A percentile compares a stretch with the other conserved stretches of the same genome.
phyloP scores from a whole-genome alignment of 2,888 invertebrate genomes.

The Epinotia ramella region DNA sequence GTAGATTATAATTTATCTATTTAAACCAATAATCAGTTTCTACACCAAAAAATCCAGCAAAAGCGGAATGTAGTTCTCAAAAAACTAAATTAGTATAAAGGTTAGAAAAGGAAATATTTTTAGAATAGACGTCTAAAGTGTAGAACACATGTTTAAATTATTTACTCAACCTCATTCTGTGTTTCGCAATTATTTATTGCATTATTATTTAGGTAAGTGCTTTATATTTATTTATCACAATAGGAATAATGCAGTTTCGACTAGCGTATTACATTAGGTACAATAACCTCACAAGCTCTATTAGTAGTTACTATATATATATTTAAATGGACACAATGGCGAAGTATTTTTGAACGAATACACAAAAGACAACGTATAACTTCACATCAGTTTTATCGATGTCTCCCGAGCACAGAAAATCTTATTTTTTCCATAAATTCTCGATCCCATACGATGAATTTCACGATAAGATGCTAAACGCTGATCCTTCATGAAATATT shows the following conservation, averaged over 20 bases:
- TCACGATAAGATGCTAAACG: slow-evolving; percentile 28
- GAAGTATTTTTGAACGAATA: background rate
- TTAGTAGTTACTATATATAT: background rate
- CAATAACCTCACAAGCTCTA: background rate
- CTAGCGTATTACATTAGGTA: background rate
- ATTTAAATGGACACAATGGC: background rate
- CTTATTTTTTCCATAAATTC: slow-evolving; percentile 21
- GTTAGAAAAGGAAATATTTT: no score
- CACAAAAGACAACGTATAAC: background rate
- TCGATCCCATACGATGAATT: slow-evolving; percentile 23
- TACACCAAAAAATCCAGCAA: background rate
- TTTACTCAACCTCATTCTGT: background rate
- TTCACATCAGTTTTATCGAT: background rate
- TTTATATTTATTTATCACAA: background rate
- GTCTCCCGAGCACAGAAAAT: slow-evolving; percentile 22
- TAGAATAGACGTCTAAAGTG: background rate
- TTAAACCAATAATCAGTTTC: background rate
- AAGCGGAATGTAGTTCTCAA: background rate
- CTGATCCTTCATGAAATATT: slow-evolving; percentile 33
- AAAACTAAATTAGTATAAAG: background rate
- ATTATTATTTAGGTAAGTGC: background rate
- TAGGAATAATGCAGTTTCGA: background rate
- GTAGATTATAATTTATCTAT: no score
- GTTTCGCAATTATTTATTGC: no score
- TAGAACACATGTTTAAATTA: background rate